Conservation (phyloP, 2,888 invertebrate genomes). For the Trileptium ribeirensis region DNA sequence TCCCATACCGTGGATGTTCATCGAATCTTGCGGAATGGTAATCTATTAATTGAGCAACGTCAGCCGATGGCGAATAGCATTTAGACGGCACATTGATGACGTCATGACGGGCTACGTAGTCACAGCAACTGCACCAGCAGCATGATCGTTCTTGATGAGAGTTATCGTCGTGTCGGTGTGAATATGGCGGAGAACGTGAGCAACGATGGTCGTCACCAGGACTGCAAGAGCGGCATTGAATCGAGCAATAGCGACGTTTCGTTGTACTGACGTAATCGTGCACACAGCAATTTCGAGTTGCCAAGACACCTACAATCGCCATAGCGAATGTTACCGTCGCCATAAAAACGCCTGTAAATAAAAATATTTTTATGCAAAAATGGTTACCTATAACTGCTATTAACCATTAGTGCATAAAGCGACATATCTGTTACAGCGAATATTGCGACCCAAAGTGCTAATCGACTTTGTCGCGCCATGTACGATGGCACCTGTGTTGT, state of each 20-base stretch:
- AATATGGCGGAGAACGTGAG: neutral
- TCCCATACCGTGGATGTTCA: neutral
- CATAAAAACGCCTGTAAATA: slow-evolving; percentile 16
- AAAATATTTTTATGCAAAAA: too few relatives aligned
- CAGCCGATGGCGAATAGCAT: too few relatives aligned
- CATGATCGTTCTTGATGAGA: neutral
- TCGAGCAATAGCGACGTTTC: neutral
- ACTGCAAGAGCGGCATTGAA: neutral
- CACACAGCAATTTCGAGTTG: neutral
- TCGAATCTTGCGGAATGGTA: too few relatives aligned
- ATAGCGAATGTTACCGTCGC: neutral
- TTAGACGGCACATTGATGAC: too few relatives aligned
- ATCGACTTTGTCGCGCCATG: neutral
- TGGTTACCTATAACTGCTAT: too few relatives aligned
- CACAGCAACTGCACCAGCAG: too few relatives aligned
- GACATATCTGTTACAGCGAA: too few relatives aligned
- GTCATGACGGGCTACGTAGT: too few relatives aligned
- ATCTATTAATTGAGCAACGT: too few relatives aligned
- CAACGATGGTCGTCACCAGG: neutral
- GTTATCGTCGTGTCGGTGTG: neutral
- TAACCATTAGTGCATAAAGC: too few relatives aligned
- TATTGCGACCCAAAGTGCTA: too few relatives aligned
- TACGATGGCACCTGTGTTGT: neutral
- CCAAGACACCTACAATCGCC: slow-evolving; percentile 18
- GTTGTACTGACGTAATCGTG: neutral